Evolutionary conservation across 2,888 invertebrate genomes (phyloP).

Genomic region (Meta bourneti): DNA sequence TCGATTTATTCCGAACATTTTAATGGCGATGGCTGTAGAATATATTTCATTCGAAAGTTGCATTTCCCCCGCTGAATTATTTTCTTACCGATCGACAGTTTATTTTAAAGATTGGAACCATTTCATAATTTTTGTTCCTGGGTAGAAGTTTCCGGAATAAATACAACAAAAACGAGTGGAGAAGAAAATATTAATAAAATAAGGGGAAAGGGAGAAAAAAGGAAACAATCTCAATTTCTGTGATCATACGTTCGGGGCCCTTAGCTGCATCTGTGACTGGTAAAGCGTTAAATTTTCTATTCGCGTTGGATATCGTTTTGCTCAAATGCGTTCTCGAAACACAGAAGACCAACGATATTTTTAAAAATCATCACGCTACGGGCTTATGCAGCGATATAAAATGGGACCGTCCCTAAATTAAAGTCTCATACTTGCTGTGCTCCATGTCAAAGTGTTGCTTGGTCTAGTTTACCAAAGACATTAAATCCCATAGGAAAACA

Average conservation of each 20-base stretch:
- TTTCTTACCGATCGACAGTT: slow-evolving; percentile 40
- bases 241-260: slow-evolving; percentile 26
- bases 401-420: slow-evolving; percentile 22
- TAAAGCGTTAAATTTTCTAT: slow-evolving; percentile 60
- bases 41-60: slow-evolving; percentile 34
- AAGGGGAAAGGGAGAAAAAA: slow-evolving; percentile 17
- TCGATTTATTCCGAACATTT: slow-evolving; percentile 38
- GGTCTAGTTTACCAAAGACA: no score
- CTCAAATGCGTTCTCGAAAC: neutral
- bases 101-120: slow-evolving; percentile 42
- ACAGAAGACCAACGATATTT: neutral
- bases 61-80: slow-evolving; percentile 32
- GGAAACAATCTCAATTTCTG: slow-evolving; percentile 37
- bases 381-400: neutral
- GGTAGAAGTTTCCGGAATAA: neutral
- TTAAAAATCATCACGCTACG: neutral
- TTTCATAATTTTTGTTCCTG: slow-evolving; percentile 20
- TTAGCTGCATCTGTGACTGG: slow-evolving; percentile 66
- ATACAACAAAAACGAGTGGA: slow-evolving; percentile 1
- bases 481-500: no score
- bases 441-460: no score
- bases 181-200: slow-evolving; percentile 1
- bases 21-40: slow-evolving; percentile 22
- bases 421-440: no score
- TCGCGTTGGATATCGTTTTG: neutral